Evolutionary conservation across 2,113 vertebrate genomes (phyloP).

Genomic region (Cryptomyrus ogoouensis): DNA sequence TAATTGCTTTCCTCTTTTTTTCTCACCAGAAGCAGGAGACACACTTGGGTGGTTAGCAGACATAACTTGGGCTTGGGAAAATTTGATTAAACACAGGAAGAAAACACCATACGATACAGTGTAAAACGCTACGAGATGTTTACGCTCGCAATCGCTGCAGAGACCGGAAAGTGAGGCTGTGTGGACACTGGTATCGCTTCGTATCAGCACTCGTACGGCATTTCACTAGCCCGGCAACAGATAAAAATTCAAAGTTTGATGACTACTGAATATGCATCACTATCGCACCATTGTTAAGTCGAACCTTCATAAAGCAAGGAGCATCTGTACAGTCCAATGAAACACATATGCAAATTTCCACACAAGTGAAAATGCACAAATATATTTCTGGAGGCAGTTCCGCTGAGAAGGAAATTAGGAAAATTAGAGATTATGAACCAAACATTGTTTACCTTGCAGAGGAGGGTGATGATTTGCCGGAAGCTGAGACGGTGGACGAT

Average conservation of each 20-base stretch:
- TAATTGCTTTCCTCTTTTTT: neutral
- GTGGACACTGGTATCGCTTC: neutral
- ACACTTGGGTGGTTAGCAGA: neutral
- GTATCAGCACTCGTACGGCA: neutral
- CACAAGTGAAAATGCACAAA: neutral
- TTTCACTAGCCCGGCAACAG: neutral
- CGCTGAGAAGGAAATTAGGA: slow-evolving; percentile 21
- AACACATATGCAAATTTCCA: slow-evolving; percentile 34
- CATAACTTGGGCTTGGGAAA: neutral
- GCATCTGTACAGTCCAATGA: slow-evolving; percentile 27
- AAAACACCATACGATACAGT: neutral
- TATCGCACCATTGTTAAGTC: neutral
- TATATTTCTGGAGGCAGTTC: slow-evolving; percentile 22
- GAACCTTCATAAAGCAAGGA: neutral
- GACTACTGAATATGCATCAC: neutral
- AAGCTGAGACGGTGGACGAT: slow-evolving; percentile 82
- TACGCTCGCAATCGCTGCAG: neutral
- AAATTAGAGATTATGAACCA: neutral
- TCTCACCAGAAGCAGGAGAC: neutral
- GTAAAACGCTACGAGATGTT: neutral
- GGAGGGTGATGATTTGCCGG: slow-evolving; percentile 69
- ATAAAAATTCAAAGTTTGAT: neutral
- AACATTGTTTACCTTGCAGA: slow-evolving; percentile 77
- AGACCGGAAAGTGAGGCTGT: neutral
- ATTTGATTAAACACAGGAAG: neutral